phyloP scores from a whole-genome alignment of 2,797 vertebrate genomes.

The Hydrophis major region DNA sequence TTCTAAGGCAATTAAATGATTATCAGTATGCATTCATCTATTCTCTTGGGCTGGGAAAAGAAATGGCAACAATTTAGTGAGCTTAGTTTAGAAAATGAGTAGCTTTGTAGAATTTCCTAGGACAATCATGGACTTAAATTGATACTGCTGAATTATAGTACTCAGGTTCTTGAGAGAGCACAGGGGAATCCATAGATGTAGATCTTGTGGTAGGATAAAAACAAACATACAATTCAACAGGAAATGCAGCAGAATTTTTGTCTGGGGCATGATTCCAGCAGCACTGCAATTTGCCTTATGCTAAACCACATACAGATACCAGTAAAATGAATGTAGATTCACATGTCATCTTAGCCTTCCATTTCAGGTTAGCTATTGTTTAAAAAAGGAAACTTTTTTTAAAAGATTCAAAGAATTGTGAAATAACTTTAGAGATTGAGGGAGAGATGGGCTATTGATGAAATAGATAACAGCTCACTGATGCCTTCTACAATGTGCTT shows the following conservation, averaged over 20 bases:
- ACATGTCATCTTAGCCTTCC: neutral
- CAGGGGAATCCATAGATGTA: neutral
- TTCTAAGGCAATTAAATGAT: slow-evolving; percentile 45
- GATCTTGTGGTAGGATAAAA: neutral
- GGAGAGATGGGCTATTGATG: neutral
- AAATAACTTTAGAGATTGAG: neutral
- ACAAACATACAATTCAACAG: neutral
- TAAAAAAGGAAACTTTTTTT: neutral
- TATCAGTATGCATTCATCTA: slow-evolving; percentile 41
- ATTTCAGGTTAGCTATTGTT: neutral
- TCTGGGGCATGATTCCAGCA: neutral
- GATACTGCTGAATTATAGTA: neutral
- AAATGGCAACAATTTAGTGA: slow-evolving; percentile 34
- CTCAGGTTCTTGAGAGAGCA: neutral
- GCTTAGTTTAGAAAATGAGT: slow-evolving; percentile 25
- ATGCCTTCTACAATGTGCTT: neutral
- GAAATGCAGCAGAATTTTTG: neutral
- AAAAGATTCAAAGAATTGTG: neutral
- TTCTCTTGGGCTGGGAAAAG: slow-evolving; percentile 31
- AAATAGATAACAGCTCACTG: neutral
- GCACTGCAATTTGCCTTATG: neutral
- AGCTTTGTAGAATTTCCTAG: slow-evolving; percentile 19
- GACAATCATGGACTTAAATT: neutral
- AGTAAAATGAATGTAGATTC: neutral
- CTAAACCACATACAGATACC: neutral